Evolutionary conservation across 2,888 invertebrate genomes (phyloP), one percentile per base, ranked within the genome.

Genomic region (Troides helena): DNA sequence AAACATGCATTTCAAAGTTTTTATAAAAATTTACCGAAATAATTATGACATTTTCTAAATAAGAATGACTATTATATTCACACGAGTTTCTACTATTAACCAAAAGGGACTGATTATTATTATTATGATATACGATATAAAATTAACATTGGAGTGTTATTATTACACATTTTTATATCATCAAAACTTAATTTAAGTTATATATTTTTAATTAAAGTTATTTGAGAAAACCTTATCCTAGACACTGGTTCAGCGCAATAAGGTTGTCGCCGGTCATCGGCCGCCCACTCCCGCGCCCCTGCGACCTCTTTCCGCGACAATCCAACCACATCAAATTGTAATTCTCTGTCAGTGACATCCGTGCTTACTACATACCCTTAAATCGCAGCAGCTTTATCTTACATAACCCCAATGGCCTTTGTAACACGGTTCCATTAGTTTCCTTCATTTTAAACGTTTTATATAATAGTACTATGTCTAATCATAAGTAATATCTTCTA

Each of bases 221-320:
- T 78, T 78, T 80, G 81, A 81, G 84, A 85, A 87, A 85, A 89
- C 89, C 89, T 90, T 90, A 88, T 84, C 89, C 90, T 90, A 90
- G 90, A 90, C 90, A 89, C 89, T 88, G 88, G 85, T 80, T 80
- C 79, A 75, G 79, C 82, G 86, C 85, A 85, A 84, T 88, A 85
- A 89, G 87, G 85, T 84, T 87, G 87, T 81, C 85, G 80, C 76
- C 90, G 91, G 90, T 90, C 89, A 89, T 87, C 88, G 89, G 80
- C 89, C 87, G 81, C 83, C 76, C 78, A 85, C 84, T 76, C 85
- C 82, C 84, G 79, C 82, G 76, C 84, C 81, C 75, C 80, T 74
- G 73, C 85, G 90, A 85, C 90, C 90, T 90, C 90, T 85, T 89
- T 90, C 73, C 75, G 78, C 81, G 78, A 78, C 78, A 80, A 82